Conservation (phyloP, 2,888 invertebrate genomes). For the Oeneis ivallda region DNA sequence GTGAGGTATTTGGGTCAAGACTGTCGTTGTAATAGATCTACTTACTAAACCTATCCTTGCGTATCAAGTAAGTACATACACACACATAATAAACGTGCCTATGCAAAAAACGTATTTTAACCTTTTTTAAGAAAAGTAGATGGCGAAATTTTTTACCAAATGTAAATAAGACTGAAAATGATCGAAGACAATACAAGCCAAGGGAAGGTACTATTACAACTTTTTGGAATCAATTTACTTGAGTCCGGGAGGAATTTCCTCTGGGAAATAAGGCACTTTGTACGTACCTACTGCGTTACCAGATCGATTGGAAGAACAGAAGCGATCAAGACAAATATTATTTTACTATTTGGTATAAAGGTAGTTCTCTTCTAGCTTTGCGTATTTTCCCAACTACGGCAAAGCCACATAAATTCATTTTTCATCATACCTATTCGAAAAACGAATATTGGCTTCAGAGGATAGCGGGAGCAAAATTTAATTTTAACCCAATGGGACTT, state of each 20-base stretch:
- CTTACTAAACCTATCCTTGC: too few species aligned
- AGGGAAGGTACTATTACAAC: constrained; percentile 33
- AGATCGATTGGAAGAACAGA: constrained; percentile 48
- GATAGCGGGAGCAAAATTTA: too few species aligned
- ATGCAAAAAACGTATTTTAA: neutral
- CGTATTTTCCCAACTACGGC: too few species aligned
- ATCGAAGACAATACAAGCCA: constrained; percentile 23
- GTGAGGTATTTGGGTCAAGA: too few species aligned
- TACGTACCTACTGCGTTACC: constrained; percentile 45
- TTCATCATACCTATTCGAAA: too few species aligned
- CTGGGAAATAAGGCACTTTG: constrained; percentile 62
- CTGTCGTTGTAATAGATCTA: too few species aligned
- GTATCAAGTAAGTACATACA: too few species aligned
- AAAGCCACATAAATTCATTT: too few species aligned
- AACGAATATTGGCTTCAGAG: too few species aligned
- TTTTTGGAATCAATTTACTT: constrained; percentile 42
- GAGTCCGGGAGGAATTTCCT: constrained; percentile 46
- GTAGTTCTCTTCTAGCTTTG: neutral
- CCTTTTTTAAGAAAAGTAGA: neutral
- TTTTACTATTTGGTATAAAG: neutral
- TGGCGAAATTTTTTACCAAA: neutral
- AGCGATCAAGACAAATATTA: constrained; percentile 26
- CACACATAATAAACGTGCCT: too few species aligned
- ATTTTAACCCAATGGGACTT: too few species aligned
- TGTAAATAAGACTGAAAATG: constrained; percentile 13